A percentile compares a stretch with the other conserved stretches of the same genome.
phyloP scores from a whole-genome alignment of 2,797 vertebrate species.

The Amblyraja radiata region DNA sequence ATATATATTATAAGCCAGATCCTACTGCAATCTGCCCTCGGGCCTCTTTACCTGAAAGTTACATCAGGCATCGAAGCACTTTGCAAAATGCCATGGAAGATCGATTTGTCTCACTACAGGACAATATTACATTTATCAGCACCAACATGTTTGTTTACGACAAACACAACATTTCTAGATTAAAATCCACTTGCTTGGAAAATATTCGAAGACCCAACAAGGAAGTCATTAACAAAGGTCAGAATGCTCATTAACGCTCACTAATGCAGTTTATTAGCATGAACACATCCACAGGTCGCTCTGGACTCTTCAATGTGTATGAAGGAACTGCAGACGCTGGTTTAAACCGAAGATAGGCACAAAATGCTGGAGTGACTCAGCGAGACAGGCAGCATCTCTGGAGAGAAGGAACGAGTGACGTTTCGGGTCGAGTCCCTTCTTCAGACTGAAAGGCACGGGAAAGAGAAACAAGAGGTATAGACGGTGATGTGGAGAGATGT shows the following conservation, averaged over 20 bases:
- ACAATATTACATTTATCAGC: background rate
- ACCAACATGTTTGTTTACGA: background rate
- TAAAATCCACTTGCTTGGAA: slow-evolving; percentile 6
- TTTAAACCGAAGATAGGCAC: background rate
- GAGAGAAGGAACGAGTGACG: too few species aligned
- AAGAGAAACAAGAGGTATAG: too few species aligned
- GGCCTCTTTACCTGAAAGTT: background rate
- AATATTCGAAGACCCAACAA: background rate
- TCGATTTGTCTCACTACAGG: background rate
- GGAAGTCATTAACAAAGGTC: background rate
- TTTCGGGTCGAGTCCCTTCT: too few species aligned
- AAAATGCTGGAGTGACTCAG: too few species aligned
- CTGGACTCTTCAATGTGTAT: too few species aligned
- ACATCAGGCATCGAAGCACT: background rate
- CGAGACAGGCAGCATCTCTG: too few species aligned
- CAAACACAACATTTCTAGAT: background rate
- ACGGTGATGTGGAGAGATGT: too few species aligned
- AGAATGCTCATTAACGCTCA: slow-evolving; percentile 2
- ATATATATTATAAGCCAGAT: background rate
- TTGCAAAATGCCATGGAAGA: background rate
- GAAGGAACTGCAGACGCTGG: background rate
- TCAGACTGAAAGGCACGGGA: too few species aligned
- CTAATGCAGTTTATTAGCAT: background rate
- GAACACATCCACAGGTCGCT: background rate
- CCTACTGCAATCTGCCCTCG: background rate